Evolutionary conservation across 2,113 vertebrate genomes (phyloP).

Genomic region (Catagonus wagneri): DNA sequence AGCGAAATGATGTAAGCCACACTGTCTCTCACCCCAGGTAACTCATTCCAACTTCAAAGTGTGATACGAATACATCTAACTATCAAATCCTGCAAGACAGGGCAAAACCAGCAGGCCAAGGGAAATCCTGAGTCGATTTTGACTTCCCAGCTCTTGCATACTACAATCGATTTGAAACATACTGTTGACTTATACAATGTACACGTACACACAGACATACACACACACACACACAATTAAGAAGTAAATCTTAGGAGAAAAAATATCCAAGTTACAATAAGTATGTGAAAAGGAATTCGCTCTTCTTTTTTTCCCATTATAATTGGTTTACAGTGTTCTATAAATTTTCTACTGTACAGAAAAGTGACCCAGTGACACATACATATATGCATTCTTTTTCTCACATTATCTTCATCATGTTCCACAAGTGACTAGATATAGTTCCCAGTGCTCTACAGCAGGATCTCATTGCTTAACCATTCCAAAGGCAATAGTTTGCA

Average conservation of each 20-base stretch:
- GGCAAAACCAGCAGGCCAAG: neutral
- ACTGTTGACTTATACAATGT: too few relatives aligned
- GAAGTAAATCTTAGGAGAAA: neutral
- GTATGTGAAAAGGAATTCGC: neutral
- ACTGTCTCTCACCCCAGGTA: rapidly evolving
- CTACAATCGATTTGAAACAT: neutral
- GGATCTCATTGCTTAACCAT: too few relatives aligned
- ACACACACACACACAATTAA: neutral
- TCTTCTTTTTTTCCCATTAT: neutral
- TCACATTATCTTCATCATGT: too few relatives aligned
- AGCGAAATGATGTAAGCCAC: neutral
- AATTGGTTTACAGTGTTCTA: too few relatives aligned
- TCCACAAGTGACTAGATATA: too few relatives aligned
- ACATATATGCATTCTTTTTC: too few relatives aligned
- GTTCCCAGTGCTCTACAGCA: too few relatives aligned
- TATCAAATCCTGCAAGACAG: neutral
- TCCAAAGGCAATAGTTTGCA: too few relatives aligned
- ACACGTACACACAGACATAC: neutral
- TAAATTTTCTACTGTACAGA: too few relatives aligned
- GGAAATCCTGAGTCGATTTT: neutral
- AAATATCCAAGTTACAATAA: neutral
- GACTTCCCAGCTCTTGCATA: neutral
- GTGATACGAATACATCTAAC: neutral
- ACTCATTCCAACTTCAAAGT: neutral
- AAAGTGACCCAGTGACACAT: too few relatives aligned